Base-by-base conservation (phyloP, 2,113 vertebrate species). In the Epinephelus lanceolatus region DNA sequence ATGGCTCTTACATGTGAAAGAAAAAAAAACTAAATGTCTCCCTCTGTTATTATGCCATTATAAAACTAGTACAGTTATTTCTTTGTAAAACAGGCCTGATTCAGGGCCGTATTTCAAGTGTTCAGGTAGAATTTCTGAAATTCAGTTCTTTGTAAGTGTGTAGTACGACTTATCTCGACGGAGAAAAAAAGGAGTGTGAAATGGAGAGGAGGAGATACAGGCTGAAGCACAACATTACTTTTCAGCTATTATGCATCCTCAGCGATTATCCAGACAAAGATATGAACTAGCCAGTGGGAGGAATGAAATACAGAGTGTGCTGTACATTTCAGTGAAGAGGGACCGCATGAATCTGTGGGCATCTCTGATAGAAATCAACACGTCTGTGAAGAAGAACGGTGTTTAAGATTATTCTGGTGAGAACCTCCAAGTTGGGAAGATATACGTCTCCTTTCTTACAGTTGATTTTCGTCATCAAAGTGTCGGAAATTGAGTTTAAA, bases 391-490 rank as follows among this genome's bases (percentile, higher is more conserved):
- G n/a, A n/a, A 12, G 37, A 49, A 21, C 18, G 12, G 52, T 8
- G 10, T 71, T 25, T 12, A 53, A 40, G 0, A 49, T 42, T 17
- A 57, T 18, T 65, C 23, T 19, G 42, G 27, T 2, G 37, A 70
- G 51, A 65, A 56, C 15, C 14, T 68, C 52, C 40, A 14, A 52
- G 62, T 0, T 14, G 33, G 27, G 61, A 49, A 82, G 73, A 72
- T 18, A 21, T 18, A 27, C 1, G 3, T 80, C 47, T 85, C 23
- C 40, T 57, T 71, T 87, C 80, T 84, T 66, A 72, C 77, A 5
- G 9, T 67, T 30, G 76, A 33, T 63, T 88, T 86, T 80, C 51
- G 57, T 87, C 82, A 87, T 88, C 85, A 83, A 70, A 84, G 80
- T 60, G 68, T 53, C 4, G 27, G 75, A 84, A 45, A 86, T 51